Base-by-base conservation (phyloP, 1,140 invertebrate species). In the Microvelia longipes region DNA sequence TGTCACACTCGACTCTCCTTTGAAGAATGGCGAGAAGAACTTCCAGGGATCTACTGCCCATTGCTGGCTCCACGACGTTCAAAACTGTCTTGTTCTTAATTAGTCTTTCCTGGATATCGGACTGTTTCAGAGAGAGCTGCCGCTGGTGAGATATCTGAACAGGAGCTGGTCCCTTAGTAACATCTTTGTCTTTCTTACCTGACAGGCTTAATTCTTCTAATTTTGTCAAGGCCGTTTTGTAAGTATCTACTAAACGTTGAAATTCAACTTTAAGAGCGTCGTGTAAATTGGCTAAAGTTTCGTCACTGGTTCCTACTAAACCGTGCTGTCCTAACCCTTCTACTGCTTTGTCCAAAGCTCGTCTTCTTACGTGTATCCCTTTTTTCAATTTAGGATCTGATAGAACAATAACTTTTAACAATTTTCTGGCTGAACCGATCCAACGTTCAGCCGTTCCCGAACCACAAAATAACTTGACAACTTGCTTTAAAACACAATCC, bases 51-150 rank as follows among this genome's bases (percentile, higher is more conserved):
- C 83, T 80, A 73, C 83, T 84, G 30, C 79, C 80, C 15, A 85
- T 74, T 1, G 83, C 81, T 11, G 85, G 85, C 77, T 96, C 92
- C 64, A 95, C 82, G 29, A 91, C 88, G 73, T 93, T 94, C 64
- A 94, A 81, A 27, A 96, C 79, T 0, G 90, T 91, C 79, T 94
- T 93, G 80, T 96, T 96, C 80, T 94, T 93, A 74, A 95, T 95
- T 24, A 96, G 82, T 2, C 94, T 81, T 71, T 92, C 88, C 78
- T 96, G 92, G 25, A 90, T 88, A 75, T 92, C 90, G 2, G 85
- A 84, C 75, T 91, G 88, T 61, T 87, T 88, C 28, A 95, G 83
- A 62, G 90, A 90, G 69, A 96, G 81, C 29, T 94, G 86, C 30
- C 93, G 82, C 80, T 96, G 94, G 80, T 96, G 94, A 25, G 91